Conservation (phyloP, 2,888 invertebrate species). For the Drosophila aldrichi region DNA sequence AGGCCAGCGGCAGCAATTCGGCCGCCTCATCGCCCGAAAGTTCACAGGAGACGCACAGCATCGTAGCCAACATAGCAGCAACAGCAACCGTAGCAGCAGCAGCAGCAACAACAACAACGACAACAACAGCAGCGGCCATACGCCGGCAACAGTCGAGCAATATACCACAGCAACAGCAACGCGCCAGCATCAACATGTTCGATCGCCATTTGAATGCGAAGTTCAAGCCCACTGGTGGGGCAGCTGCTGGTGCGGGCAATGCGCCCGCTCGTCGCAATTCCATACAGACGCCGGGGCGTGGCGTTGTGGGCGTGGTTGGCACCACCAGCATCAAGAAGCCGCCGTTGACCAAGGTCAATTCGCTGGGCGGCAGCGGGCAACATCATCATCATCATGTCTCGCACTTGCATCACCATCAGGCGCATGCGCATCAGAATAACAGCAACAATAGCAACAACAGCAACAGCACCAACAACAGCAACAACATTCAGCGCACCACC, state of each 20-base stretch:
- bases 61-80: slow-evolving; percentile 44
- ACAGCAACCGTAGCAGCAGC: slow-evolving; percentile 23
- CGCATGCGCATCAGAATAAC: slow-evolving; percentile 41
- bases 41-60: slow-evolving; percentile 73
- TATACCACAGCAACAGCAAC: slow-evolving; percentile 40
- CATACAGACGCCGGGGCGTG: slow-evolving; percentile 74
- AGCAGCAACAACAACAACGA: slow-evolving; percentile 24
- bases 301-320: slow-evolving; percentile 55
- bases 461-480: slow-evolving; percentile 44
- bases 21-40: slow-evolving; percentile 82
- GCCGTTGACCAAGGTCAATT: slow-evolving; percentile 78
- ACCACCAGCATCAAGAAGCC: slow-evolving; percentile 77
- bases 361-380: slow-evolving; percentile 63
- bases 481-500: slow-evolving; percentile 89
- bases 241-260: slow-evolving; percentile 40
- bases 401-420: slow-evolving; percentile 55
- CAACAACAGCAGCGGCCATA: slow-evolving; percentile 33
- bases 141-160: slow-evolving; percentile 40
- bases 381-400: slow-evolving; percentile 64
- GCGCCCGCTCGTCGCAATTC: slow-evolving; percentile 76
- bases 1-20: slow-evolving; percentile 67
- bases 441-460: slow-evolving; percentile 39
- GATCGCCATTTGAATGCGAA: slow-evolving; percentile 81
- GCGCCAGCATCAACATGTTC: slow-evolving; percentile 70
- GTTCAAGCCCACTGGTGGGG: slow-evolving; percentile 70